Evolutionary conservation across 2,113 vertebrate genomes (phyloP), one percentile per base, ranked within the genome.

Genomic region (Percina caprodes): DNA sequence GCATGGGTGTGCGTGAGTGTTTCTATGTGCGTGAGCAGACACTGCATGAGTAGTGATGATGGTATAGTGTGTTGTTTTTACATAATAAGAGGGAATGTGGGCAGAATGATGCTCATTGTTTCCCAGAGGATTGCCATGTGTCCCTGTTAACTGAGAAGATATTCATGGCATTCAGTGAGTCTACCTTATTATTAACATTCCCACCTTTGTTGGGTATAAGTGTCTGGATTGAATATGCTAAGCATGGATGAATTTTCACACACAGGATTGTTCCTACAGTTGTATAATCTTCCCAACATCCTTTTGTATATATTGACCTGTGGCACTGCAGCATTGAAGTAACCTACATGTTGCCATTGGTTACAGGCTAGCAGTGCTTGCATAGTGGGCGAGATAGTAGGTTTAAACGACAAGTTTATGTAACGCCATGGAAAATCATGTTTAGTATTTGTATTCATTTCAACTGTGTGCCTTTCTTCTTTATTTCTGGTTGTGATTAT

Each of bases 1-100:
- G 95, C 94, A 94, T 95, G 94, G 81, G 69, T 88, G 73, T 90
- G 86, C 5, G 70, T 69, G 52, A 70, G 77, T 84, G 75, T 82
- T 51, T 88, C n/a, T 85, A 66, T 86, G 56, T 78, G 79, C 52
- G 54, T 63, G 72, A 88, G 76, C 60, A 83, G 78, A 85, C 88
- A 69, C 78, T 87, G 92, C 88, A 93, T 89, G 85, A 86, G 77
- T 35, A 72, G 62, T 77, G 74, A 68, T 76, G 76, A 68, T 75
- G 59, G 61, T 86, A 72, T 77, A 63, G 85, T 92, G 85, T 91
- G 84, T 71, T 45, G 56, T 85, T 85, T 85, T 89, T 86, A 83
- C 67, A 80, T 86, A 90, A 88, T 83, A 68, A 83, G 56, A 79
- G 71, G 75, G 83, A 89, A 84, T 84, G 83, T 85, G 86, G 86